Conservation (phyloP, 1,140 invertebrate genomes). For the Drosophila rufa region DNA sequence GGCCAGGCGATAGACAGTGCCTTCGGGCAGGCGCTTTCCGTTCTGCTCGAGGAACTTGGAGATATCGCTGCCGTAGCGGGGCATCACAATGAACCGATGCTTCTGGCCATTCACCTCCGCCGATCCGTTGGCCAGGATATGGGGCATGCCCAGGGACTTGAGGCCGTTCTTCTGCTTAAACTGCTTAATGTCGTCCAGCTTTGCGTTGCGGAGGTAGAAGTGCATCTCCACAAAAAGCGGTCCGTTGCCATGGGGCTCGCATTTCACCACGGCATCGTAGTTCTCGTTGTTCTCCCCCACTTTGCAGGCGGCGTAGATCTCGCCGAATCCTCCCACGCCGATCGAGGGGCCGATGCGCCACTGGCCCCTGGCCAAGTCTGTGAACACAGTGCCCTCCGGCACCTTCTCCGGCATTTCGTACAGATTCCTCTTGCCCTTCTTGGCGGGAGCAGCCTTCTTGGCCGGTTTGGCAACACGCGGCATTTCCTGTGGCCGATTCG, state of each 20-base stretch:
- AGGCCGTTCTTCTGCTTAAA: conserved; percentile 91
- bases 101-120: conserved; percentile 91
- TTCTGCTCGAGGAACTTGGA: conserved; percentile 92
- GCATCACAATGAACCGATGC: conserved; percentile 96
- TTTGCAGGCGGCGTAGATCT: conserved; percentile 91
- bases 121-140: conserved; percentile 93
- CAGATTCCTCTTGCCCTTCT: conserved; percentile 89
- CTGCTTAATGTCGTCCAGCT: conserved; percentile 91
- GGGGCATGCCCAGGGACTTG: conserved; percentile 93
- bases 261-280: conserved; percentile 92
- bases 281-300: conserved; percentile 85
- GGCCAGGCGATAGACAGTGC: conserved; percentile 92
- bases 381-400: conserved; percentile 90
- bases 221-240: conserved; percentile 98
- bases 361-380: conserved; percentile 90
- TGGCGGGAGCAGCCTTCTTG: conserved; percentile 49
- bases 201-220: conserved; percentile 95
- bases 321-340: conserved; percentile 96
- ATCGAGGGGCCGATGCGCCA: conserved; percentile 95
- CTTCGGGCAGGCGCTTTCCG: conserved; percentile 89
- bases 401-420: conserved; percentile 92
- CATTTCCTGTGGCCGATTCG: conserved; percentile 39
- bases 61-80: conserved; percentile 95
- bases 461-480: conserved; percentile 61
- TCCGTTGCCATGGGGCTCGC: conserved; percentile 96